Percentiles rank a stretch among this genome's conserved stretches.
Conservation (phyloP, 2,113 vertebrate genomes). For the Numenius arquata region DNA sequence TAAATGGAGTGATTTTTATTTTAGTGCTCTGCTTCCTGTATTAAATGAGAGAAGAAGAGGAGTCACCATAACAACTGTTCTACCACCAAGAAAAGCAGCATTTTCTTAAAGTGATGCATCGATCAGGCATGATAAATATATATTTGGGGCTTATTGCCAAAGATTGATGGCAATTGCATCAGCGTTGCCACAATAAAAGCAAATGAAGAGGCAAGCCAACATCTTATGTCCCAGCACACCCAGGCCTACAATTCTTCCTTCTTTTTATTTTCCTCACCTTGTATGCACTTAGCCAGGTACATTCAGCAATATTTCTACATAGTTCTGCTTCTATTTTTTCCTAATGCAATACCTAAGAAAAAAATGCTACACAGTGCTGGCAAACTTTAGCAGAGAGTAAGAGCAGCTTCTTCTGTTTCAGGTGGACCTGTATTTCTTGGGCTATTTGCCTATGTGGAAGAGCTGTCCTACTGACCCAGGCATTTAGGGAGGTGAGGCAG, state of each 20-base stretch:
- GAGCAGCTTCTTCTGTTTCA: background rate
- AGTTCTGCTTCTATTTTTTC: background rate
- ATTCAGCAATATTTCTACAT: background rate
- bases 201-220: background rate
- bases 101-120: background rate
- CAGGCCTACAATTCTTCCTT: background rate
- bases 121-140: background rate
- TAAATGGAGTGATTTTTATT: conserved; percentile 21
- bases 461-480: background rate
- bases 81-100: background rate
- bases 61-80: conserved; percentile 59
- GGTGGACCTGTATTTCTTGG: background rate
- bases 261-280: background rate
- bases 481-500: background rate
- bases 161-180: background rate
- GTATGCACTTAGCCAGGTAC: background rate
- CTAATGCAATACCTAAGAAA: background rate
- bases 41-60: conserved; percentile 7
- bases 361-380: background rate
- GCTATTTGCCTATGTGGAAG: background rate
- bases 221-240: background rate
- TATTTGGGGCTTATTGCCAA: background rate
- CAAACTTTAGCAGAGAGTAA: background rate
- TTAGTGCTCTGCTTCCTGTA: background rate
- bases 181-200: background rate